phyloP scores from a whole-genome alignment of 2,797 vertebrate species.

The Otus scops region DNA sequence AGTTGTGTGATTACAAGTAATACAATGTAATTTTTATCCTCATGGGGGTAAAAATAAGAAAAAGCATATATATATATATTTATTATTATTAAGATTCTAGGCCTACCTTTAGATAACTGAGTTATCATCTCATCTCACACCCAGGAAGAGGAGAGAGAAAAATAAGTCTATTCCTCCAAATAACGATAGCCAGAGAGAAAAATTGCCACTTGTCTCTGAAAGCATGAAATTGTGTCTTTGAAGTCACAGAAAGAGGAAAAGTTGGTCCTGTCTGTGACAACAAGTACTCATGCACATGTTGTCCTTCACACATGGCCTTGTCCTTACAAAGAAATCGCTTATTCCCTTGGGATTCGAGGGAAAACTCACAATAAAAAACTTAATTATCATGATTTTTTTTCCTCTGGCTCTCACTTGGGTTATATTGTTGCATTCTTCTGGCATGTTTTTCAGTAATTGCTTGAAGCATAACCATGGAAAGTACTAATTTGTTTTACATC shows the following conservation, averaged over 20 bases:
- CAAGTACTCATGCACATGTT: background rate
- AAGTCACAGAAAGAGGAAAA: background rate
- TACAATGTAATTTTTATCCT: background rate
- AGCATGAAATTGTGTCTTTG: background rate
- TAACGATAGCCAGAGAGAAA: background rate
- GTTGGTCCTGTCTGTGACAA: background rate
- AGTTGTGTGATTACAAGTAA: background rate
- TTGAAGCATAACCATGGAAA: background rate
- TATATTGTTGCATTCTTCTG: background rate
- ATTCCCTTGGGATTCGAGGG: background rate
- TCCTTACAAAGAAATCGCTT: background rate
- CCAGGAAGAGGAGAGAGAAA: background rate
- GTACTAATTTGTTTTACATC: background rate
- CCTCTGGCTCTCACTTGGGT: background rate
- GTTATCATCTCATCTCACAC: background rate
- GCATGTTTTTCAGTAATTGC: background rate
- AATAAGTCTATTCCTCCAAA: background rate
- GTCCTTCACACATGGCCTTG: background rate
- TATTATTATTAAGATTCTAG: background rate
- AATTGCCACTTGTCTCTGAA: accelerated
- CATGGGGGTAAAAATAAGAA: background rate
- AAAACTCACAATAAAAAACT: background rate
- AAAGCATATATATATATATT: background rate
- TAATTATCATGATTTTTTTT: background rate
- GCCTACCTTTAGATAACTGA: background rate